Conservation (phyloP, 2,888 invertebrate genomes). For the Hypsopygia costalis region DNA sequence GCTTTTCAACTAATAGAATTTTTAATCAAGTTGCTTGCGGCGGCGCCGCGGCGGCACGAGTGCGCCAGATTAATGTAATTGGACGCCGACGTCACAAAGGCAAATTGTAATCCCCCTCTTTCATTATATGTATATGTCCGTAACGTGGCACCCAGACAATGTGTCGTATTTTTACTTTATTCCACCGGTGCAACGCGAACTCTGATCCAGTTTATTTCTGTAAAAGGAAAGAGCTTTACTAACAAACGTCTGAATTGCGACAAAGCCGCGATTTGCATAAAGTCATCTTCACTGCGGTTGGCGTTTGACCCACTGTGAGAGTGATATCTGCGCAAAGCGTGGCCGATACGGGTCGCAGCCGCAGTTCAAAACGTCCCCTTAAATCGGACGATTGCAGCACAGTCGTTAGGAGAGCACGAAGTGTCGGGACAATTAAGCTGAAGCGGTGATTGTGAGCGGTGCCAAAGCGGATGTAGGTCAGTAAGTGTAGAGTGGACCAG, state of each 20-base stretch:
- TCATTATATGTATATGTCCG: constrained; percentile 62
- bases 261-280: constrained; percentile 58
- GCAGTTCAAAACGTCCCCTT: constrained; percentile 56
- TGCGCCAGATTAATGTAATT: constrained; percentile 78
- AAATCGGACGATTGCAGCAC: constrained; percentile 75
- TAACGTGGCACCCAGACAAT: constrained; percentile 59
- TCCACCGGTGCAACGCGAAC: constrained; percentile 30
- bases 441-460: constrained; percentile 78
- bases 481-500: constrained; percentile 67
- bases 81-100: constrained; percentile 77
- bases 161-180: constrained; percentile 56
- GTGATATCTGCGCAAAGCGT: constrained; percentile 46
- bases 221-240: constrained; percentile 41
- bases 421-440: constrained; percentile 80
- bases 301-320: constrained; percentile 46
- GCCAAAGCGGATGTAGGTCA: constrained; percentile 80
- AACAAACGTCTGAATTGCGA: constrained; percentile 52
- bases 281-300: constrained; percentile 52
- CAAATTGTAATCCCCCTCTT: constrained; percentile 77
- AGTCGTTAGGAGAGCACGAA: constrained; percentile 75
- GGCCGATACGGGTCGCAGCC: constrained; percentile 45
- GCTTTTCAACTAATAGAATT: constrained; percentile 79
- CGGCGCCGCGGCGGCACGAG: constrained; percentile 55
- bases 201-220: constrained; percentile 36
- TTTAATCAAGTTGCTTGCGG: constrained; percentile 77